phyloP scores from a whole-genome alignment of 2,113 vertebrate genomes.

The Cnemophilus loriae region DNA sequence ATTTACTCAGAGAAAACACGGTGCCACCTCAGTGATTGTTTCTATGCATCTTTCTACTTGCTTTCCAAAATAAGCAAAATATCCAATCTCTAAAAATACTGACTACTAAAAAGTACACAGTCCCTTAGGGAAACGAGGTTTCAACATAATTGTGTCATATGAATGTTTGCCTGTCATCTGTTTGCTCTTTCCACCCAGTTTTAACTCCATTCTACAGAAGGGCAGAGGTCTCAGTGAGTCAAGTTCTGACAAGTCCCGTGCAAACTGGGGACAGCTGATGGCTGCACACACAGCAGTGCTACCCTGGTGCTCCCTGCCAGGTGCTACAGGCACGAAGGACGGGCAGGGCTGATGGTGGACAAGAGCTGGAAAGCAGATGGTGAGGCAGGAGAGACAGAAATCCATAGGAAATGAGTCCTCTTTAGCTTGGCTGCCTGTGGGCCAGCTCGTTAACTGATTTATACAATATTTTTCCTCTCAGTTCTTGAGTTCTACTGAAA shows the following conservation, averaged over 20 bases:
- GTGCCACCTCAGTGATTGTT: background rate
- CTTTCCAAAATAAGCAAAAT: background rate
- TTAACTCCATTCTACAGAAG: background rate
- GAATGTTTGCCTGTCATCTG: background rate
- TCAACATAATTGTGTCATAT: background rate
- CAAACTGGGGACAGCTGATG: background rate
- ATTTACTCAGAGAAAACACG: background rate
- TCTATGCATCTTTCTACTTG: background rate
- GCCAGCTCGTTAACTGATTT: background rate
- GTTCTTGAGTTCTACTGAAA: background rate
- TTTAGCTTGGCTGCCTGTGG: background rate
- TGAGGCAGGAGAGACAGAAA: background rate
- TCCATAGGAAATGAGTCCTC: background rate
- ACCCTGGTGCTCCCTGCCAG: background rate
- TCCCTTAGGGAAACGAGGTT: background rate
- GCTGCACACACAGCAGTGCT: fast-evolving
- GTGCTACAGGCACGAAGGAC: fast-evolving
- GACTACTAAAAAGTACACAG: background rate
- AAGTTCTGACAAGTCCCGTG: background rate
- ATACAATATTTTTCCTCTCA: background rate
- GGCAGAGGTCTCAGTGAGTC: background rate
- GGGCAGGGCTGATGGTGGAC: background rate
- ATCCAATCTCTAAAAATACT: background rate
- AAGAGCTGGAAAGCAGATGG: background rate
- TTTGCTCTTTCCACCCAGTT: conserved; percentile 1